Evolutionary conservation across 2,113 vertebrate species (phyloP).

Genomic region (Atherinomorus stipes): DNA sequence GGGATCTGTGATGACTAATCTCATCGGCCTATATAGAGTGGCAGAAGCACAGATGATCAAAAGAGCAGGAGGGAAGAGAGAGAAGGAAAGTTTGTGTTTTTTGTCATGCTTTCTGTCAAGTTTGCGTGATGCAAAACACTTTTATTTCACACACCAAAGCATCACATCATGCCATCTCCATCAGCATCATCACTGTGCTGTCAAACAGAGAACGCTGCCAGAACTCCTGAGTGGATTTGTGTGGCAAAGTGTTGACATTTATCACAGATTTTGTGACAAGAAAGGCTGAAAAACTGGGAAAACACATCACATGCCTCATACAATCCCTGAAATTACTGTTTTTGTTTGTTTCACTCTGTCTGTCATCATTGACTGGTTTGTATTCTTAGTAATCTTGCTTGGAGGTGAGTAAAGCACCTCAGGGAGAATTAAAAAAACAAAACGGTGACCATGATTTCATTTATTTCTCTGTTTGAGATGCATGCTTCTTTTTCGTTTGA

Average conservation of each 20-base stretch:
- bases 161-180: conserved; percentile 13
- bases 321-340: conserved; percentile 36
- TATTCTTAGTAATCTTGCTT: conserved; percentile 51
- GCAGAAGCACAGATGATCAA: conserved; percentile 37
- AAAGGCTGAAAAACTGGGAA: conserved; percentile 34
- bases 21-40: conserved; percentile 46
- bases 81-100: conserved; percentile 33
- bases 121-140: conserved; percentile 29
- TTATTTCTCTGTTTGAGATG: conserved; percentile 66
- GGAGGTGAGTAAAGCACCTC: conserved; percentile 37
- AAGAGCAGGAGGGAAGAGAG: conserved; percentile 14
- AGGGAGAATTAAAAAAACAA: conserved; percentile 46
- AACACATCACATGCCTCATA: conserved; percentile 38
- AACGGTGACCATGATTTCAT: conserved; percentile 24
- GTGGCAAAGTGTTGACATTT: conserved; percentile 26
- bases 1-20: conserved; percentile 60
- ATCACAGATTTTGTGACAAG: conserved; percentile 34
- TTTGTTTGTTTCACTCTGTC: conserved; percentile 33
- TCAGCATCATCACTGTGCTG: conserved; percentile 36
- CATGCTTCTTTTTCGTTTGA: conserved; percentile 64
- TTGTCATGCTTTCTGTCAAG: conserved; percentile 14
- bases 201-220: conserved; percentile 51
- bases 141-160: conserved; percentile 57
- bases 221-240: conserved; percentile 45
- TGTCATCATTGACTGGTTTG: conserved; percentile 47